phyloP scores from a whole-genome alignment of 1,140 invertebrate species.

The Helicoverpa armigera region DNA sequence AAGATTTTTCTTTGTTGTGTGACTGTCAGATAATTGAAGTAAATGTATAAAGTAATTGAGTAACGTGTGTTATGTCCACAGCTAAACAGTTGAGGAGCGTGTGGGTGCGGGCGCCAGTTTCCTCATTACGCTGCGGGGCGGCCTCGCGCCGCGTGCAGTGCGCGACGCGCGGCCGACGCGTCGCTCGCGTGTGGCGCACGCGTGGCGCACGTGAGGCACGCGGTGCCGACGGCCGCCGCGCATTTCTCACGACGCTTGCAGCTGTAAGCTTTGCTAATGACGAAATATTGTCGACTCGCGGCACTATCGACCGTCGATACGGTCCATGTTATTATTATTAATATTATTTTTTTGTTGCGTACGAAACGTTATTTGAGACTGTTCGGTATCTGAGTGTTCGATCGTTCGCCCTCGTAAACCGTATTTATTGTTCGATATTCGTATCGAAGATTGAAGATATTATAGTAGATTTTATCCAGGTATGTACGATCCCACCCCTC shows the following conservation, averaged over 20 bases:
- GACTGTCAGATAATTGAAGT: too few relatives aligned
- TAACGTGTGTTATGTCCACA: conserved; percentile 16
- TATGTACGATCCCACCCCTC: conserved; percentile 73
- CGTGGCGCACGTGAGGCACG: conserved; percentile 48
- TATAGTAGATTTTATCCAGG: conserved; percentile 68
- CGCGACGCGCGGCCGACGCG: conserved; percentile 14
- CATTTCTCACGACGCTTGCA: conserved; percentile 84
- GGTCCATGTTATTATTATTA: conserved; percentile 64
- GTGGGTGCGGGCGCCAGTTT: conserved; percentile 52
- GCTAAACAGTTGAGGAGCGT: conserved; percentile 28
- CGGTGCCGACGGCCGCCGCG: conserved; percentile 65
- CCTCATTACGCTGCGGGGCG: conserved; percentile 57
- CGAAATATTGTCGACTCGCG: conserved; percentile 74
- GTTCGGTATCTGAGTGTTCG: conserved; percentile 82
- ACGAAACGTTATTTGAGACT: conserved; percentile 85
- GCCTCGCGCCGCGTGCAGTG: conserved; percentile 29
- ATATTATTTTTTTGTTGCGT: conserved; percentile 81
- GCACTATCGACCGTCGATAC: conserved; percentile 61
- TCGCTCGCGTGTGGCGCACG: conserved; percentile 35
- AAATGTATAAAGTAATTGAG: background rate
- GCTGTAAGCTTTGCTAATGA: conserved; percentile 84
- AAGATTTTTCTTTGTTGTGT: background rate
- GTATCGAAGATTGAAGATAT: conserved; percentile 57
- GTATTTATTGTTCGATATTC: conserved; percentile 74
- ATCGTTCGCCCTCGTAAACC: conserved; percentile 71